phyloP scores from a whole-genome alignment of 2,113 vertebrate genomes.

The Antennarius striatus region DNA sequence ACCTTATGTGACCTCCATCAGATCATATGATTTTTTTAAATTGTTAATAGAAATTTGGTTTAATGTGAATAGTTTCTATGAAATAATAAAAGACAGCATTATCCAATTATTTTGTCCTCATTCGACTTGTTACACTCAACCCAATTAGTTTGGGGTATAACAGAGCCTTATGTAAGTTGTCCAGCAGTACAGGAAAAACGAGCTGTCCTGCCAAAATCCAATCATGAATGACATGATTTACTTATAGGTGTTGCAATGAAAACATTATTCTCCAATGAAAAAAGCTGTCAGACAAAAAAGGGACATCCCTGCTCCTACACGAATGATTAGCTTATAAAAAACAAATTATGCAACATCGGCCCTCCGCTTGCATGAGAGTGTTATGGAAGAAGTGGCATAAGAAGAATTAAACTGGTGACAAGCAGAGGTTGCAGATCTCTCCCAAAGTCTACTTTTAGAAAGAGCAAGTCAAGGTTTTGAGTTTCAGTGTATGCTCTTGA shows the following conservation, averaged over 20 bases:
- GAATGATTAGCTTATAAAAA: conserved; percentile 43
- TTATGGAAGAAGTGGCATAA: conserved; percentile 44
- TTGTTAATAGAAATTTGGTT: not conserved
- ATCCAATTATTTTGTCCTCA: conserved; percentile 20
- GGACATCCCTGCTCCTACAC: conserved; percentile 14
- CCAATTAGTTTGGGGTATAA: conserved; percentile 46
- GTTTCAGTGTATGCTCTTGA: conserved; percentile 74
- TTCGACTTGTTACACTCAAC: conserved; percentile 37
- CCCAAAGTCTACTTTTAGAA: conserved; percentile 83
- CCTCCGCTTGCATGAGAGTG: conserved; percentile 38
- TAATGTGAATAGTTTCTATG: not conserved
- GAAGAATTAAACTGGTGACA: conserved; percentile 76
- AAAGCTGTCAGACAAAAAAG: conserved; percentile 20
- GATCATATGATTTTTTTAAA: not conserved
- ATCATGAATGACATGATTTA: conserved; percentile 45
- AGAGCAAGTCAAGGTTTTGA: conserved; percentile 82
- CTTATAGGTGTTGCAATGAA: conserved; percentile 36
- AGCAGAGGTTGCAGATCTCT: conserved; percentile 56
- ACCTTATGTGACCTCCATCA: conserved; percentile 37
- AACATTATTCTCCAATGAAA: conserved; percentile 31
- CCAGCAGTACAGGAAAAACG: conserved; percentile 43
- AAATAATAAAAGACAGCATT: conserved; percentile 16
- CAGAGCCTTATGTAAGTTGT: conserved; percentile 34
- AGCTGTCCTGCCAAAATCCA: conserved; percentile 57
- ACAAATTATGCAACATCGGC: conserved; percentile 24